Conservation (phyloP, 2,113 vertebrate genomes). For the Thalassoma bifasciatum region DNA sequence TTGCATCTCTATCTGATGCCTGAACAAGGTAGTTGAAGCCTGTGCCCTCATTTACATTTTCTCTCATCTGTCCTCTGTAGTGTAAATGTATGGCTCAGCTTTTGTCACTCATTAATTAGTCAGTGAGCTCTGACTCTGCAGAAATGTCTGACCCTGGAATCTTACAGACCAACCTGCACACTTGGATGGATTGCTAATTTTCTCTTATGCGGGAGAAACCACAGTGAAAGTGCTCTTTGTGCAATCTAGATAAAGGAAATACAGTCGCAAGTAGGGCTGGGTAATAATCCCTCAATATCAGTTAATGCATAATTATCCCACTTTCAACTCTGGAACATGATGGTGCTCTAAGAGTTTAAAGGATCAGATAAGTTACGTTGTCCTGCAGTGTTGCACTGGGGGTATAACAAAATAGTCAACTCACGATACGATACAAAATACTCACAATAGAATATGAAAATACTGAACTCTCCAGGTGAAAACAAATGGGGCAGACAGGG, state of each 20-base stretch:
- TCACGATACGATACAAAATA: too few species aligned
- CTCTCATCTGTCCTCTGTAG: slow-evolving; percentile 5
- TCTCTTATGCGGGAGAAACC: slow-evolving; percentile 43
- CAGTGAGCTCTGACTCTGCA: slow-evolving; percentile 56
- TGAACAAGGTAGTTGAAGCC: background rate
- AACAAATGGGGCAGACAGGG: too few species aligned
- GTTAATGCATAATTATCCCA: too few species aligned
- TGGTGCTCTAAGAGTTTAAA: too few species aligned
- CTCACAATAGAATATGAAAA: too few species aligned
- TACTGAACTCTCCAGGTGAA: too few species aligned
- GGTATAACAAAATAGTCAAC: too few species aligned
- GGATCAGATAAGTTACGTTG: too few species aligned
- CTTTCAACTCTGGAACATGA: too few species aligned
- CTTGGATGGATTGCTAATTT: slow-evolving; percentile 33
- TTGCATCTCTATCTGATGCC: slow-evolving; percentile 10
- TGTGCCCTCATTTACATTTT: slow-evolving; percentile 10
- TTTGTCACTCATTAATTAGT: slow-evolving; percentile 66
- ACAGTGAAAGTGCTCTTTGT: slow-evolving; percentile 32
- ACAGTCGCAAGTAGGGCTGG: too few species aligned
- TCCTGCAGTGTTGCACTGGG: too few species aligned
- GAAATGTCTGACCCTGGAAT: slow-evolving; percentile 36
- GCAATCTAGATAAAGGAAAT: slow-evolving; percentile 21
- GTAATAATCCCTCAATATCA: too few species aligned
- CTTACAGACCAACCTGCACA: slow-evolving; percentile 6
- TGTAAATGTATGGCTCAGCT: slow-evolving; percentile 38